phyloP scores from a whole-genome alignment of 2,797 vertebrate species.

The Brachymystax lenok region DNA sequence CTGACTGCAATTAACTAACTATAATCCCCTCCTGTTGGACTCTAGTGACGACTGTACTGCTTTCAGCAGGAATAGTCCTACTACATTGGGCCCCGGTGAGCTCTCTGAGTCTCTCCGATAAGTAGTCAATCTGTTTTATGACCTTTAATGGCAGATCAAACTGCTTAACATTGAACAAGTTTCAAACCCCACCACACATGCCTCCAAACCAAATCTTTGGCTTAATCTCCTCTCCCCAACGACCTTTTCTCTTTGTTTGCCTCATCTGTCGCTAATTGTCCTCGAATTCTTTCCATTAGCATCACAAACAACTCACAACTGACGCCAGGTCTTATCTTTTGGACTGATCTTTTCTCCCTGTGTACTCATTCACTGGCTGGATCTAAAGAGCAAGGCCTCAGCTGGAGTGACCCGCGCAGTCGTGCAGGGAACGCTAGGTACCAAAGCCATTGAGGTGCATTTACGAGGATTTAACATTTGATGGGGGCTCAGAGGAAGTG shows the following conservation, averaged over 20 bases:
- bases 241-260: constrained; percentile 47
- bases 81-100: constrained; percentile 18
- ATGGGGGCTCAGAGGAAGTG: constrained; percentile 57
- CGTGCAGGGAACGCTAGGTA: constrained; percentile 49
- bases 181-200: neutral
- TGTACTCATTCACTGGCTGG: neutral
- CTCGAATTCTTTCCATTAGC: constrained; percentile 19
- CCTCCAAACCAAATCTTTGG: neutral
- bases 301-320: neutral
- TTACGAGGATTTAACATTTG: constrained; percentile 66
- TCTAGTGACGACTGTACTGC: neutral
- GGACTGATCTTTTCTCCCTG: neutral
- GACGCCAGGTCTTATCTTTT: too few relatives aligned
- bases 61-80: constrained; percentile 10
- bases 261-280: constrained; percentile 64
- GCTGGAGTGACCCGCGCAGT: constrained; percentile 28
- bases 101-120: constrained; percentile 54
- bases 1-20: constrained; percentile 43
- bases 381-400: neutral
- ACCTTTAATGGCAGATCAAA: constrained; percentile 56
- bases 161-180: neutral
- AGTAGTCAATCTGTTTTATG: constrained; percentile 68
- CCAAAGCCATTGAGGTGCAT: constrained; percentile 61
- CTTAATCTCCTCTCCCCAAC: constrained; percentile 59
- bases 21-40: neutral